A percentile compares a stretch with the other conserved stretches of the same genome.
These are phyloP conservation scores for Pachyuromys duprasi DNA, from an alignment of 2,797 vertebrate genomes.

Conservation along the genomic window DNA sequence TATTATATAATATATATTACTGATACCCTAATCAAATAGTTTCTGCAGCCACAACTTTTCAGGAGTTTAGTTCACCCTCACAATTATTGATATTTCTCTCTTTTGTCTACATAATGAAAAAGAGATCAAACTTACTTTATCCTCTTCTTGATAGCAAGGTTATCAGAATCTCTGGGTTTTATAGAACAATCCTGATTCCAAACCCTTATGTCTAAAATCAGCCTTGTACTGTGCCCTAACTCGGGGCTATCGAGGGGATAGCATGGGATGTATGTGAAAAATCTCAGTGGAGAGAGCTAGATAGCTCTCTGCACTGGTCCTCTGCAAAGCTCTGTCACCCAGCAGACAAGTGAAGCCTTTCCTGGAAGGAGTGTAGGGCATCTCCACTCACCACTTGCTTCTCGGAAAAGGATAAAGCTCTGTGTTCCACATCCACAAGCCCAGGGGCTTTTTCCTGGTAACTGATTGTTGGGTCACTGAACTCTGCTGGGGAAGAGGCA, in stretches of 20 bases:
- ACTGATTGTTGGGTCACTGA: not conserved
- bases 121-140: not conserved
- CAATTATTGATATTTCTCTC: not conserved
- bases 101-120: not conserved
- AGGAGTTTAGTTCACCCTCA: not conserved
- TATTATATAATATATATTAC: too few relatives aligned
- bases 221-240: not conserved
- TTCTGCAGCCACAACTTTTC: not conserved
- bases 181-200: not conserved
- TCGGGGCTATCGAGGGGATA: not conserved
- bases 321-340: not conserved
- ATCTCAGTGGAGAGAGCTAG: not conserved
- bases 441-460: not conserved
- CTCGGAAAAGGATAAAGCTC: not conserved
- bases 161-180: not conserved
- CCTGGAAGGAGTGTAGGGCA: not conserved
- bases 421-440: too few relatives aligned
- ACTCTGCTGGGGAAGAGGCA: not conserved
- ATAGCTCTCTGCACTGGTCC: not conserved
- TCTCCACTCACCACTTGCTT: not conserved
- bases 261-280: too few relatives aligned
- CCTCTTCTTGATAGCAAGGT: not conserved
- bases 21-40: not conserved
- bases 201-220: not conserved
- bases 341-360: not conserved